These are phyloP conservation scores for Echinarachnius parma DNA, from an alignment of 53 echinoderm and acorn worm species.

Conservation along the genomic window DNA sequence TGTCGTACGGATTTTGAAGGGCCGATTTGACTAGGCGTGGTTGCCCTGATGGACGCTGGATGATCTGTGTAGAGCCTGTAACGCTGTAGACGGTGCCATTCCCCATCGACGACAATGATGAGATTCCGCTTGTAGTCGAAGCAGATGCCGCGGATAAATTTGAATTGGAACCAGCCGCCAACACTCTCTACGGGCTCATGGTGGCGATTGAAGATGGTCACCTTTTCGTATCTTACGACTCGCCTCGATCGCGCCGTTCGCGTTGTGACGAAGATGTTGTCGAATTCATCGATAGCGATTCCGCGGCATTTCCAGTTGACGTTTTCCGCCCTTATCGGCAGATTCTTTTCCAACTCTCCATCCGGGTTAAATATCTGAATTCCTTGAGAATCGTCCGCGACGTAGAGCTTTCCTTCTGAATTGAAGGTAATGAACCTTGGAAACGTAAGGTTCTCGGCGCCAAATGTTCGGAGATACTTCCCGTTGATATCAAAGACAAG, in stretches of 20 bases:
- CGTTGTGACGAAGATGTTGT: conserved; percentile 26
- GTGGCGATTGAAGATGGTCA: conserved; percentile 5
- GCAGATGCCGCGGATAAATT: conserved; percentile 19
- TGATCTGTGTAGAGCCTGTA: conserved; percentile 6
- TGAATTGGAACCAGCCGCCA: conserved; percentile 8
- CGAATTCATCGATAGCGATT: conserved; percentile 13
- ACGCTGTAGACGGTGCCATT: conserved; percentile 11
- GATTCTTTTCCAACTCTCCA: not conserved
- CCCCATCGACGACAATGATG: conserved; percentile 29
- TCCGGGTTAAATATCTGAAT: conserved; percentile 1
- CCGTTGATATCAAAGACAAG: conserved; percentile 2
- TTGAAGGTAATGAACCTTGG: conserved; percentile 30
- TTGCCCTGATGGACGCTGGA: not conserved
- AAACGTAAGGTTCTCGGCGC: not conserved
- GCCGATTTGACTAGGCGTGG: no score
- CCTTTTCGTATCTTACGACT: conserved; percentile 15
- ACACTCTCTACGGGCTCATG: not conserved
- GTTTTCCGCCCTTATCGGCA: conserved; percentile 3
- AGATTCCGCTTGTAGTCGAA: conserved; percentile 9
- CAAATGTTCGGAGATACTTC: not conserved
- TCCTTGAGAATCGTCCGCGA: conserved; percentile 3
- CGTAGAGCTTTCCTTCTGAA: conserved; percentile 7
- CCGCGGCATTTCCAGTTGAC: conserved; percentile 24
- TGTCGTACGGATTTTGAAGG: no score
- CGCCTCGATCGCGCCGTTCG: not conserved